These are phyloP conservation scores for Aspidiotus destructor DNA, from an alignment of 2,888 invertebrate genomes.

Conservation along the genomic window DNA sequence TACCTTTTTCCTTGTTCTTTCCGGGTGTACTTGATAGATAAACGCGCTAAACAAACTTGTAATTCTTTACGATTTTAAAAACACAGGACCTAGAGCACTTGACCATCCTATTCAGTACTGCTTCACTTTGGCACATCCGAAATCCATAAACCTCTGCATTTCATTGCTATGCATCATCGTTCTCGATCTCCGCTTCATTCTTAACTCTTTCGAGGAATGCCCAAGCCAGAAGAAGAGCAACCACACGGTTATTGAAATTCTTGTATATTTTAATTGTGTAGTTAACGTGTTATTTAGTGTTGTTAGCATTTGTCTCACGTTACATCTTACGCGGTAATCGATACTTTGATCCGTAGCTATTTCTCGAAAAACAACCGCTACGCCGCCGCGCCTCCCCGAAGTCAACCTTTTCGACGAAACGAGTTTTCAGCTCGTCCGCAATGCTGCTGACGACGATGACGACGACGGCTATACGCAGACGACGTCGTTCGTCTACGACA, in stretches of 20 bases:
- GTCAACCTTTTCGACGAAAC: slow-evolving; percentile 1
- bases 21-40: too few species aligned
- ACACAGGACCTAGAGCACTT: too few species aligned
- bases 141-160: too few species aligned
- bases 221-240: too few species aligned
- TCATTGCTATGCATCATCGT: too few species aligned
- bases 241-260: neutral
- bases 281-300: slow-evolving; percentile 1
- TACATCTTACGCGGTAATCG: slow-evolving; percentile 1
- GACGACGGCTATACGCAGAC: neutral
- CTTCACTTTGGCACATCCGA: too few species aligned
- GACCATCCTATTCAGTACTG: too few species aligned
- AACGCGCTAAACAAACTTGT: too few species aligned
- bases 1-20: too few species aligned
- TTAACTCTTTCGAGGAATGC: neutral
- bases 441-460: neutral
- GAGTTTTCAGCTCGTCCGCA: slow-evolving; percentile 2
- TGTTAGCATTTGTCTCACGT: slow-evolving; percentile 1
- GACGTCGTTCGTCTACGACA: neutral
- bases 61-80: too few species aligned
- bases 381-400: neutral
- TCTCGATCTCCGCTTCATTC: neutral
- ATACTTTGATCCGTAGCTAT: neutral
- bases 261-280: neutral
- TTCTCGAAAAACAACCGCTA: neutral